Base-by-base conservation (phyloP, 2,797 vertebrate species). In the Arrhamphus sclerolepis region DNA sequence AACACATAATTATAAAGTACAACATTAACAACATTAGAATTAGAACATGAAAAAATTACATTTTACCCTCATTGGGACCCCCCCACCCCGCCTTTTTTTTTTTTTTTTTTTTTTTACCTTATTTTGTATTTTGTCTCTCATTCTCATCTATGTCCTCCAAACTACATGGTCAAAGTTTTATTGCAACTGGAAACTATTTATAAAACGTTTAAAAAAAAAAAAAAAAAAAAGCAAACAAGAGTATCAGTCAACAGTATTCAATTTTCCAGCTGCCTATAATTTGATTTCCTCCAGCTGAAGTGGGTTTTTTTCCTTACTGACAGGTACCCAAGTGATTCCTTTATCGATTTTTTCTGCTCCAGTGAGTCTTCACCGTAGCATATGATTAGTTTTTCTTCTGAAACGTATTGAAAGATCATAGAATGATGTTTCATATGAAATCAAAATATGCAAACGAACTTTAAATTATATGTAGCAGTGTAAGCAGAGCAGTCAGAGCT, bases 1-100 rank as follows among this genome's bases (percentile, higher is more conserved):
- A 78, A 86, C 76, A 89, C 72, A 83, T 77, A 80, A 66, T 83
- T 64, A 72, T 81, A 83, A 87, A 84, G 70, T 80, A 91, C 87
- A 89, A 84, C 85, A 86, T 80, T 81, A 85, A 84, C 72, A 80
- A 84, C 83, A 82, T 79, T 55, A 85, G 75, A 77, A 80, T 75
- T 75, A 46, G 21, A 46, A 46, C 20, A 46, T 66, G 72, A 80
- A 65, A 77, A 87, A 86, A 85, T 72, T 72, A 87, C 78, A 84
- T 66, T 82, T 76, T 48, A 56, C 56, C 62, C 46, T 73, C 26
- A 17, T 46, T 46, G 58, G 75, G 44, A 5, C n/a, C 20, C n/a
- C 19, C 5, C n/a, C 13, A 34, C 13, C 4, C 4, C 9, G 7
- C 9, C 4, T 4, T 11, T 11, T 11, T 40, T 18, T 53, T 54